A percentile compares a stretch with the other conserved stretches of the same genome.
phyloP scores from a whole-genome alignment of 2,888 invertebrate genomes.

The Oligia latruncula region DNA sequence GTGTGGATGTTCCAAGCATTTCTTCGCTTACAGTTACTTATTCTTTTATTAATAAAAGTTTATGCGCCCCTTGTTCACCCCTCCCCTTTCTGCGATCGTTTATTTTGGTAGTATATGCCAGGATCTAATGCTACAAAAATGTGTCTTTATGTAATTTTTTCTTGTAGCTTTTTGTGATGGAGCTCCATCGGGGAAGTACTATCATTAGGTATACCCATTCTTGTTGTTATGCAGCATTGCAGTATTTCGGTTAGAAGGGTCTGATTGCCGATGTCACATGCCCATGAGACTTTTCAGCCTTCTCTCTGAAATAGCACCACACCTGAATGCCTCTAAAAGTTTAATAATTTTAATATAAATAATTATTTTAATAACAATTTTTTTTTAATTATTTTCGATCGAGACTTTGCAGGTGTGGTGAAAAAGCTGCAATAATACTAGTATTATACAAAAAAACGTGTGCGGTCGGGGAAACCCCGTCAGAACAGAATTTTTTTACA shows the following conservation, averaged over 20 bases:
- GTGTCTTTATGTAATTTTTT: conserved; percentile 29
- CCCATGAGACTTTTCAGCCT: not conserved
- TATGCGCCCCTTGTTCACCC: conserved; percentile 74
- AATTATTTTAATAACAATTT: too few species aligned
- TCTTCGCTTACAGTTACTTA: conserved; percentile 78
- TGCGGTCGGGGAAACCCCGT: too few species aligned
- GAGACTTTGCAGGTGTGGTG: too few species aligned
- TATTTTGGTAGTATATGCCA: conserved; percentile 64
- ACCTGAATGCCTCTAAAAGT: too few species aligned
- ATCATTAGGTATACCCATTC: not conserved
- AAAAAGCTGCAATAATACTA: too few species aligned
- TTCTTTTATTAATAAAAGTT: conserved; percentile 87
- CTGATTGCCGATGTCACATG: not conserved
- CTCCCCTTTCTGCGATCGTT: conserved; percentile 67
- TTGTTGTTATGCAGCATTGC: not conserved
- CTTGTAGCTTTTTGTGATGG: not conserved
- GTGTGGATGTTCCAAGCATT: conserved; percentile 79
- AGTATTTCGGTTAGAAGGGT: not conserved
- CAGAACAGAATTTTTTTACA: too few species aligned
- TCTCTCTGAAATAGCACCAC: not conserved
- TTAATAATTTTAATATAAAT: too few species aligned
- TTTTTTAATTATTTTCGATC: too few species aligned
- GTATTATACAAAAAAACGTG: too few species aligned
- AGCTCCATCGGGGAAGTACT: too few species aligned
- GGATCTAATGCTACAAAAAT: conserved; percentile 43